phyloP scores from a whole-genome alignment of 2,888 invertebrate species.

The Lacanobia oleracea region DNA sequence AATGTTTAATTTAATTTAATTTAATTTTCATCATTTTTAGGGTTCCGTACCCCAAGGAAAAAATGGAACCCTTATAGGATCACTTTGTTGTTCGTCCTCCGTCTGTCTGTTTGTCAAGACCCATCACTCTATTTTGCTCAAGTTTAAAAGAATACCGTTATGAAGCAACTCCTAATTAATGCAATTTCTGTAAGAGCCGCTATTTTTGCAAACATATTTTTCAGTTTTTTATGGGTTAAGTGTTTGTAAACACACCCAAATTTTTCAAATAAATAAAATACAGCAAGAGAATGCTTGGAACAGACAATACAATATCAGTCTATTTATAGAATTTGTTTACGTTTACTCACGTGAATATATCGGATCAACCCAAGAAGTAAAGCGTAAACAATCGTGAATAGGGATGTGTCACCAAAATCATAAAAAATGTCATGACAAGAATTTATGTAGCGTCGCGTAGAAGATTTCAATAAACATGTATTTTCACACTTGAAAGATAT shows the following conservation, averaged over 20 bases:
- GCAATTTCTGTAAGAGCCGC: too few species aligned
- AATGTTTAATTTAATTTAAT: too few species aligned
- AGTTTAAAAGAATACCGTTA: background rate
- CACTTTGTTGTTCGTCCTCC: too few species aligned
- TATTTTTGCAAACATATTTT: background rate
- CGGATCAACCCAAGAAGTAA: background rate
- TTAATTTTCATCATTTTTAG: too few species aligned
- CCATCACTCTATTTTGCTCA: background rate
- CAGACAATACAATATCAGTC: background rate
- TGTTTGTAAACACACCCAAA: constrained; percentile 19
- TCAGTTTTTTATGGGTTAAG: background rate
- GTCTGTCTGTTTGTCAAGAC: too few species aligned
- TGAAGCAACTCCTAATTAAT: background rate
- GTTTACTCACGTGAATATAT: constrained; percentile 7
- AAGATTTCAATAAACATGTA: constrained; percentile 18
- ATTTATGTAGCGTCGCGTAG: background rate
- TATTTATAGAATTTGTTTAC: constrained; percentile 27
- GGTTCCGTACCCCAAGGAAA: too few species aligned
- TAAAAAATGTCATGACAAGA: constrained; percentile 17
- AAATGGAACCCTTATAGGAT: too few species aligned
- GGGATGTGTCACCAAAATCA: constrained; percentile 15
- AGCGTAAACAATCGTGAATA: constrained; percentile 33
- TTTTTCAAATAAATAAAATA: background rate
- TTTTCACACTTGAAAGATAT: constrained; percentile 19
- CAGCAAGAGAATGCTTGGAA: constrained; percentile 3